These are phyloP conservation scores for Stenurella melanura DNA, from an alignment of 2,888 invertebrate genomes.

Conservation along the genomic window DNA sequence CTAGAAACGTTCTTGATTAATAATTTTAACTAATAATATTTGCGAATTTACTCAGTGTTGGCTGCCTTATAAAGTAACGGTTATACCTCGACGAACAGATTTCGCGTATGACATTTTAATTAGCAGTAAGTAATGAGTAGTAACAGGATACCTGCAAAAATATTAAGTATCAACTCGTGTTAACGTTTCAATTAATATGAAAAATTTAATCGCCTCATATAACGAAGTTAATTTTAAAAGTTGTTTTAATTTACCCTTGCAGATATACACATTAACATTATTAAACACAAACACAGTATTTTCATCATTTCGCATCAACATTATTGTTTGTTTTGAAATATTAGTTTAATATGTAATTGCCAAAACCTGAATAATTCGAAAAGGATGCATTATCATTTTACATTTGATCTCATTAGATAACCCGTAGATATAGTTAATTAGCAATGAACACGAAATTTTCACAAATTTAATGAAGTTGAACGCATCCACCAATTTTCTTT, in stretches of 20 bases:
- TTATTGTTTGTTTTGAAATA: background rate
- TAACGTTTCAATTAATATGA: too few species aligned
- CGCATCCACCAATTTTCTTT: background rate
- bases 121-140: too few species aligned
- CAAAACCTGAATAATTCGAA: background rate
- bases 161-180: too few species aligned
- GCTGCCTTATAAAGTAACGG: too few species aligned
- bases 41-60: too few species aligned
- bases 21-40: too few species aligned
- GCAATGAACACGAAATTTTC: background rate
- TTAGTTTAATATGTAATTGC: background rate
- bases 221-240: too few species aligned
- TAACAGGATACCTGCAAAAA: too few species aligned
- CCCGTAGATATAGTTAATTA: background rate
- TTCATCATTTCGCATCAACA: background rate
- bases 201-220: too few species aligned
- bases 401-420: conserved; percentile 1
- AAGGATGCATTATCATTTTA: background rate
- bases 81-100: too few species aligned
- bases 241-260: background rate
- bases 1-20: too few species aligned
- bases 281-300: background rate
- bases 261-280: background rate
- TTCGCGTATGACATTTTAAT: too few species aligned
- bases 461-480: background rate